Base-by-base conservation (phyloP, 1,140 invertebrate species). In the Anoplolepis gracilipes region DNA sequence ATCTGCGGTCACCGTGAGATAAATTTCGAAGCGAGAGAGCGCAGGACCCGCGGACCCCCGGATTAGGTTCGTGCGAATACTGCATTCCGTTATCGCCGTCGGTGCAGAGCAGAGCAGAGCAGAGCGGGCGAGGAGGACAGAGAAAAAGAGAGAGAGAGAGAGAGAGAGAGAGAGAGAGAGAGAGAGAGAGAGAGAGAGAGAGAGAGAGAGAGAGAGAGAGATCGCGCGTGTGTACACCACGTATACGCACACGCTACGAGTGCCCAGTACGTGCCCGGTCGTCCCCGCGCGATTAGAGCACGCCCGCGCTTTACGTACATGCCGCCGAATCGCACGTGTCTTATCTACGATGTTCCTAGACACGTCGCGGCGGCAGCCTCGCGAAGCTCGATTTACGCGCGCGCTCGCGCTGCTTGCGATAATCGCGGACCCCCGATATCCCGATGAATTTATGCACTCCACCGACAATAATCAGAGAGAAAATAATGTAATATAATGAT, bases 51-150 rank as follows among this genome's bases (percentile, higher is more conserved):
- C 88, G 88, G 49, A 85, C 64, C 65, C 76, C 53, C 42, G 84
- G 88, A 90, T 90, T 90, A 90, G 88, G 88, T 90, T 89, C 88
- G 85, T 90, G 89, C 88, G 86, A 85, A 90, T 90, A 90, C 76
- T 90, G 88, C 89, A 90, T 90, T 87, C 86, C 86, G 89, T 90
- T 90, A 90, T 90, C 89, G 86, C 75, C 77, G 59, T 30, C 72
- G 76, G 62, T 85, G 88, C 89, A 90, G 89, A 69, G 65, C 62
- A 79, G 46, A 61, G 64, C n/a, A n/a, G n/a, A n/a, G n/a, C n/a
- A n/a, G n/a, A n/a, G n/a, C n/a, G n/a, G n/a, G n/a, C n/a, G n/a
- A n/a, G n/a, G n/a, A n/a, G n/a, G n/a, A n/a, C n/a, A n/a, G n/a
- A n/a, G n/a, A n/a, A n/a, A n/a, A 33, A 46, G 57, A 57, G 42